phyloP scores from a whole-genome alignment of 1,140 invertebrate genomes.

The Ectropis grisescens region DNA sequence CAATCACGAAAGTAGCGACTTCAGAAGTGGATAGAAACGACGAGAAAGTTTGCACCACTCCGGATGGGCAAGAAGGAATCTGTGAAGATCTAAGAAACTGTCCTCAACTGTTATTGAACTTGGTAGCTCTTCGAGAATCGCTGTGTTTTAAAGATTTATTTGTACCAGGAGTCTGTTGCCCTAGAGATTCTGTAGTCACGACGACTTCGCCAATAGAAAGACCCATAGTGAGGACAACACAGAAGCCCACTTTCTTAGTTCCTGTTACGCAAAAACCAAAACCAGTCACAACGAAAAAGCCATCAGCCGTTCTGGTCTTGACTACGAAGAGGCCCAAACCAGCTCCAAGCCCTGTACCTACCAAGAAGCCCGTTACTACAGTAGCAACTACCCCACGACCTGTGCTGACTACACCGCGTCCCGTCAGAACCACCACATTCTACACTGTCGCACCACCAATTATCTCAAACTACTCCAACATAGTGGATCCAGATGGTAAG shows the following conservation, averaged over 20 bases:
- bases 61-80: constrained; percentile 81
- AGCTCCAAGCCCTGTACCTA: constrained; percentile 44
- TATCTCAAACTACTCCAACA: constrained; percentile 55
- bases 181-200: constrained; percentile 64
- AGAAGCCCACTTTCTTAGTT: constrained; percentile 56
- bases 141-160: constrained; percentile 94
- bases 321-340: constrained; percentile 49
- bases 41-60: constrained; percentile 80
- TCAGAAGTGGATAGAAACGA: constrained; percentile 29
- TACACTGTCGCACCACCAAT: constrained; percentile 44
- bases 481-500: constrained; percentile 59
- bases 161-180: constrained; percentile 93
- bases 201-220: constrained; percentile 46
- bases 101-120: constrained; percentile 86
- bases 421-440: constrained; percentile 32
- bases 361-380: constrained; percentile 26
- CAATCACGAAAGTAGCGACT: constrained; percentile 51
- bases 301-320: constrained; percentile 50
- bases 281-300: constrained; percentile 49
- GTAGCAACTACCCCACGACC: constrained; percentile 23
- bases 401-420: constrained; percentile 31
- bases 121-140: constrained; percentile 85
- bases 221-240: constrained; percentile 43
- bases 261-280: constrained; percentile 57
- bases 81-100: constrained; percentile 92